These are phyloP conservation scores for Grantiella picta DNA, from an alignment of 2,113 vertebrate genomes.

Conservation along the genomic window DNA sequence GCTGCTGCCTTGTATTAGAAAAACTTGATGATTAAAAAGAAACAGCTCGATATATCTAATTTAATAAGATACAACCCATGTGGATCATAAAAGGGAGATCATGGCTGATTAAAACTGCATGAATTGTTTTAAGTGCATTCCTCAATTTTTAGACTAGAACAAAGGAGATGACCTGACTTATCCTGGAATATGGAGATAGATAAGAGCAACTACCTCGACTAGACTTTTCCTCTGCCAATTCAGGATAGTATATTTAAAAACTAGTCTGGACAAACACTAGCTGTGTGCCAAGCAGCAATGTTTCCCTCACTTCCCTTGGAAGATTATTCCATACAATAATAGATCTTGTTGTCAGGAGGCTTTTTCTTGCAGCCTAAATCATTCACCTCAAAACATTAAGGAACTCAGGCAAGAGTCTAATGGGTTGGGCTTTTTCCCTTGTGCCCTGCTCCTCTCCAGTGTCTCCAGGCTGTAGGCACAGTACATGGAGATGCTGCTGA, in stretches of 20 bases:
- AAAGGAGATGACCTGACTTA: constrained; percentile 67
- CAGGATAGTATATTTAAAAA: constrained; percentile 58
- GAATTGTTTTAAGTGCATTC: constrained; percentile 69
- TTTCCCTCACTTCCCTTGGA: constrained; percentile 61
- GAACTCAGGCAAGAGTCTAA: constrained; percentile 13
- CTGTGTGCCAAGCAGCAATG: constrained; percentile 52
- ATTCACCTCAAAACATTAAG: constrained; percentile 36
- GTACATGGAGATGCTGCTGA: background rate
- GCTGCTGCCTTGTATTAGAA: constrained; percentile 36
- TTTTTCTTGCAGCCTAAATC: constrained; percentile 37
- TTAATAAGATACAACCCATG: constrained; percentile 65
- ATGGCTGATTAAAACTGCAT: constrained; percentile 66
- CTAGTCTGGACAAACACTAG: constrained; percentile 63
- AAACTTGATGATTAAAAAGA: constrained; percentile 57
- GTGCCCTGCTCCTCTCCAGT: background rate
- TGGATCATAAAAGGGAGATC: constrained; percentile 68
- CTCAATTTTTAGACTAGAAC: constrained; percentile 63
- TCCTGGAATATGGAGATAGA: constrained; percentile 58
- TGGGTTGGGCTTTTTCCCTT: background rate
- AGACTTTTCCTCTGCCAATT: constrained; percentile 58
- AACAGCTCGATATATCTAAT: constrained; percentile 55
- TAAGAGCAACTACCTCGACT: constrained; percentile 61
- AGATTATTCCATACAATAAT: constrained; percentile 50
- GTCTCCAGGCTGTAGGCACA: background rate
- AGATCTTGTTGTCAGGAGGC: constrained; percentile 51